These are phyloP conservation scores for Phyllotis vaccarum DNA, from an alignment of 2,797 vertebrate species.

Conservation along the genomic window DNA sequence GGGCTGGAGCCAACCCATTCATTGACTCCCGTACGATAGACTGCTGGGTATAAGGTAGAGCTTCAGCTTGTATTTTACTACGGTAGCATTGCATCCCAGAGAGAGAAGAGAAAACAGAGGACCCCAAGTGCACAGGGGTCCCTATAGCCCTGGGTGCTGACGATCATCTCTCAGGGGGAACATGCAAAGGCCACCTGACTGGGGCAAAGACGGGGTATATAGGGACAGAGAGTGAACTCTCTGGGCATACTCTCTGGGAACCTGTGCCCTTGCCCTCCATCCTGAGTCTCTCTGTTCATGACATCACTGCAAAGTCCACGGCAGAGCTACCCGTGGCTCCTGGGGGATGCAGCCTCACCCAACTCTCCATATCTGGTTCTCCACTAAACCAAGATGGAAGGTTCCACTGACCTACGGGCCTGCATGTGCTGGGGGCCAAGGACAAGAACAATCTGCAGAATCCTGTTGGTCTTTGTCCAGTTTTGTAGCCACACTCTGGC, in stretches of 20 bases:
- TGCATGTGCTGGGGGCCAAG: background rate
- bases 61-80: slow-evolving; percentile 49
- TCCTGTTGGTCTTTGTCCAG: background rate
- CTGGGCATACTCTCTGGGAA: background rate
- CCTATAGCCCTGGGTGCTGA: background rate
- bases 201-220: background rate
- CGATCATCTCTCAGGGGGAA: background rate
- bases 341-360: background rate
- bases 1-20: slow-evolving; percentile 82
- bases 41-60: background rate
- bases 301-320: background rate
- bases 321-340: background rate
- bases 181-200: background rate
- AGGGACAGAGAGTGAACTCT: background rate
- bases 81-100: background rate
- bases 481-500: background rate
- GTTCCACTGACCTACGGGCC: background rate
- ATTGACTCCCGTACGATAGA: slow-evolving; percentile 64
- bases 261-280: background rate
- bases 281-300: background rate
- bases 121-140: no score
- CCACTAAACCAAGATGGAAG: background rate
- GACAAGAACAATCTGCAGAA: background rate
- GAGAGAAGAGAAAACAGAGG: background rate
- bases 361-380: background rate